Percentiles rank a stretch among this genome's conserved stretches.
Evolutionary conservation across 2,113 vertebrate genomes (phyloP).

Genomic region (Stegastes partitus): DNA sequence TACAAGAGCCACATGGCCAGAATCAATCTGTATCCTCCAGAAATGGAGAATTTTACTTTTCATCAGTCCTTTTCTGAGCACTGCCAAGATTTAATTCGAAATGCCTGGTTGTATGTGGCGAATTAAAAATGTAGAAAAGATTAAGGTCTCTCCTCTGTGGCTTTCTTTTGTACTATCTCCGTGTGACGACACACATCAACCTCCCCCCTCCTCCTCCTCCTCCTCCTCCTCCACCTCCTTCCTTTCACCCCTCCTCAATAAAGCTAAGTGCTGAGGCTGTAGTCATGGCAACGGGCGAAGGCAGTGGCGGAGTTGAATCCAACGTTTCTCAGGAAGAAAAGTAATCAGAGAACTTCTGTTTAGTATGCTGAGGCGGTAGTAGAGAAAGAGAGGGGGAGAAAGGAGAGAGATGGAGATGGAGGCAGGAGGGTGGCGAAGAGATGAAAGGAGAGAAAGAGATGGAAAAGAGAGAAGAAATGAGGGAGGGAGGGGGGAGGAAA

Average conservation of each 20-base stretch:
- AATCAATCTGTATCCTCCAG: not conserved
- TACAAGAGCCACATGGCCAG: not conserved
- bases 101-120: slow-evolving; percentile 11
- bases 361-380: slow-evolving; percentile 89
- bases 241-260: slow-evolving; percentile 77
- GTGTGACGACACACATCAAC: slow-evolving; percentile 61
- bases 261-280: slow-evolving; percentile 82
- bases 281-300: slow-evolving; percentile 90
- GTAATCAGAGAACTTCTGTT: slow-evolving; percentile 90
- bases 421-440: slow-evolving; percentile 47
- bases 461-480: slow-evolving; percentile 20
- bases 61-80: not conserved
- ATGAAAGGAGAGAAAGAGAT: slow-evolving; percentile 44
- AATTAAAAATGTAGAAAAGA: slow-evolving; percentile 37
- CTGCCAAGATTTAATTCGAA: slow-evolving; percentile 11
- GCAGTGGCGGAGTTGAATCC: slow-evolving; percentile 82
- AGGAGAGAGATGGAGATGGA: slow-evolving; percentile 47
- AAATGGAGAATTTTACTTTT: not conserved
- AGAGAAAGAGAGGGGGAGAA: slow-evolving; percentile 54
- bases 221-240: slow-evolving; percentile 63
- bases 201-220: slow-evolving; percentile 1
- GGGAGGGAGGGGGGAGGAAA: slow-evolving; percentile 23
- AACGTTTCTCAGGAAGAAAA: slow-evolving; percentile 86
- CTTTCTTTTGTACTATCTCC: slow-evolving; percentile 55
- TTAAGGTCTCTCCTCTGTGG: slow-evolving; percentile 33